Percentiles rank a stretch among this genome's conserved stretches.
These are phyloP conservation scores for Philaethria dido DNA, from an alignment of 2,888 invertebrate genomes.

Conservation along the genomic window DNA sequence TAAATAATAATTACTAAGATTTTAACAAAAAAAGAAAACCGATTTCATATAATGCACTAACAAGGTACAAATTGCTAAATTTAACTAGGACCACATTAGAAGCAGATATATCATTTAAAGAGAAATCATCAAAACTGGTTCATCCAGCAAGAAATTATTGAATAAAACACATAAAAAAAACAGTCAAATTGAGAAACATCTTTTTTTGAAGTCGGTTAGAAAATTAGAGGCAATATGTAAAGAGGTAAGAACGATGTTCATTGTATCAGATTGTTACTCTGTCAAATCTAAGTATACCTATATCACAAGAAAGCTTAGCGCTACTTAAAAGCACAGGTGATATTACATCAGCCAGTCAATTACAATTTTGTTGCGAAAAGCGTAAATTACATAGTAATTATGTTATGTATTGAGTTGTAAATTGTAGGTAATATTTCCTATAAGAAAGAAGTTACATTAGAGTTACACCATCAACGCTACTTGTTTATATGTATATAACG, in stretches of 20 bases:
- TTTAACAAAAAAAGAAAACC: too few species aligned
- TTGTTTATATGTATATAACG: background rate
- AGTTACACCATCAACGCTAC: background rate
- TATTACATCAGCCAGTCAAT: constrained; percentile 54
- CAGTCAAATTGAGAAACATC: too few species aligned
- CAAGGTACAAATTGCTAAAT: too few species aligned
- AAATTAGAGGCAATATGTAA: too few species aligned
- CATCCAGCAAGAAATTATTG: too few species aligned
- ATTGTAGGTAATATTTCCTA: constrained; percentile 24
- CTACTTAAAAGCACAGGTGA: constrained; percentile 47
- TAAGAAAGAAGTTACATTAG: constrained; percentile 18
- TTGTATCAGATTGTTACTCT: constrained; percentile 12
- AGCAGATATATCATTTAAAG: too few species aligned
- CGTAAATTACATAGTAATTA: constrained; percentile 38
- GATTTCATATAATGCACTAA: too few species aligned
- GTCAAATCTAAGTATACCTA: constrained; percentile 16
- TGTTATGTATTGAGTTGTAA: constrained; percentile 28
- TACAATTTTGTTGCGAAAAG: constrained; percentile 24
- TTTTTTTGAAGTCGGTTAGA: too few species aligned
- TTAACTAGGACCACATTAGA: too few species aligned
- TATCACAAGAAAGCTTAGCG: constrained; percentile 20
- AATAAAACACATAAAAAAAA: too few species aligned
- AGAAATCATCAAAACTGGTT: too few species aligned
- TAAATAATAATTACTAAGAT: too few species aligned
- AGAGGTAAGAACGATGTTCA: background rate